Conservation (phyloP, 1,140 invertebrate genomes). For the Hydropsyche tenuis region DNA sequence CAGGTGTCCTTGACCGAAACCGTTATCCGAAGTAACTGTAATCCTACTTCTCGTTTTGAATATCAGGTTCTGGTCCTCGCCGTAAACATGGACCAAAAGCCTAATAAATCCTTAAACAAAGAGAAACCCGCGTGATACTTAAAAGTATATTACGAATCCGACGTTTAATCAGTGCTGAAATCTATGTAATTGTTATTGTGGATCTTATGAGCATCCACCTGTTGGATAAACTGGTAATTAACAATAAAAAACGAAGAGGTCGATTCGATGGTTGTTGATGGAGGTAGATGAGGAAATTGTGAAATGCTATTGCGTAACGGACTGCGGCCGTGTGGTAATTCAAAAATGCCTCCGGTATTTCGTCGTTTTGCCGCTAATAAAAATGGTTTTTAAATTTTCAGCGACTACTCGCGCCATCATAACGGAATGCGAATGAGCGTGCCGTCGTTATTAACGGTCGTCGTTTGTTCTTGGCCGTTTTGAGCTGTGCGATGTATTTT, state of each 20-base stretch:
- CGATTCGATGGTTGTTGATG: too few relatives aligned
- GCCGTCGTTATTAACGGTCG: conserved; percentile 26
- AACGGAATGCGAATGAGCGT: conserved; percentile 29
- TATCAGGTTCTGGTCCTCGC: conserved; percentile 1
- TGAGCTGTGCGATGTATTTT: conserved; percentile 8
- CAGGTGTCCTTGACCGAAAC: conserved; percentile 35
- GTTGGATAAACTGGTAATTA: too few relatives aligned
- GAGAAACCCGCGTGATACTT: too few relatives aligned
- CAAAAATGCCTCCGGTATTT: not conserved
- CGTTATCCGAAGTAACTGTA: conserved; percentile 37
- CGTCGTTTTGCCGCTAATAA: not conserved
- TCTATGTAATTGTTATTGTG: too few relatives aligned
- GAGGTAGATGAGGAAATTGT: not conserved
- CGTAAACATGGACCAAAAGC: not conserved
- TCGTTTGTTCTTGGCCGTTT: conserved; percentile 15
- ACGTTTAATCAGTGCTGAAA: too few relatives aligned
- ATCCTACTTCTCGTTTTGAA: conserved; percentile 7
- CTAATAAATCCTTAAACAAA: not conserved
- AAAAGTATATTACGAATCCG: too few relatives aligned
- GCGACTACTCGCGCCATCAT: conserved; percentile 24
- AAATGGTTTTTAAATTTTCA: conserved; percentile 17
- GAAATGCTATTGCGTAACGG: not conserved
- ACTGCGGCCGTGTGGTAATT: not conserved
- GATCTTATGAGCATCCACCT: too few relatives aligned
- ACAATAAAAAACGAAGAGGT: too few relatives aligned